Evolutionary conservation across 2,113 vertebrate species (phyloP).

Genomic region (Channa maculata): DNA sequence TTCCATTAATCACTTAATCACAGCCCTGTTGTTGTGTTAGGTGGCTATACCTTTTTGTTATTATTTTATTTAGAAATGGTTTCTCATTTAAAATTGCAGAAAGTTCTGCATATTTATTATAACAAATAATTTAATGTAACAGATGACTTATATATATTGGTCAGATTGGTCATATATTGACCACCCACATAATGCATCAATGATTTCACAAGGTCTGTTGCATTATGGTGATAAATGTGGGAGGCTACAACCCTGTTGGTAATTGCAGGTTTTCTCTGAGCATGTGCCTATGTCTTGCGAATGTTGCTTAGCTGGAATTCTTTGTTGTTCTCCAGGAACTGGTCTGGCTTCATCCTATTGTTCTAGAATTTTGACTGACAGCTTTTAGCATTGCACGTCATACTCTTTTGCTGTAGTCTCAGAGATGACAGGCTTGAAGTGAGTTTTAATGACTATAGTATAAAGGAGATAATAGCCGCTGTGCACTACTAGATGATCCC

Average conservation of each 20-base stretch:
- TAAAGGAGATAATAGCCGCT: constrained; percentile 52
- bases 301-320: constrained; percentile 69
- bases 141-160: too few species aligned
- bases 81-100: background rate
- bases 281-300: constrained; percentile 14
- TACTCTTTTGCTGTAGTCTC: constrained; percentile 28
- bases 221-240: background rate
- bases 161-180: too few species aligned
- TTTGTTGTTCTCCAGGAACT: constrained; percentile 6
- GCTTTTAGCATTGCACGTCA: constrained; percentile 51
- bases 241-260: background rate
- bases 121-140: too few species aligned
- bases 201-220: constrained; percentile 4
- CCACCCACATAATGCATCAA: background rate
- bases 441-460: constrained; percentile 45
- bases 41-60: too few species aligned
- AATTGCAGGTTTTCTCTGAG: background rate
- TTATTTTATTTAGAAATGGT: background rate
- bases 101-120: background rate
- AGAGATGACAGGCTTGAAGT: constrained; percentile 48
- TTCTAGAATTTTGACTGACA: constrained; percentile 68
- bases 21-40: background rate
- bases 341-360: constrained; percentile 48
- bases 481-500: constrained; percentile 11
- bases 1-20: too few species aligned